Evolutionary conservation across 1,140 invertebrate genomes (phyloP).

Genomic region (Drosophila novamexicana): DNA sequence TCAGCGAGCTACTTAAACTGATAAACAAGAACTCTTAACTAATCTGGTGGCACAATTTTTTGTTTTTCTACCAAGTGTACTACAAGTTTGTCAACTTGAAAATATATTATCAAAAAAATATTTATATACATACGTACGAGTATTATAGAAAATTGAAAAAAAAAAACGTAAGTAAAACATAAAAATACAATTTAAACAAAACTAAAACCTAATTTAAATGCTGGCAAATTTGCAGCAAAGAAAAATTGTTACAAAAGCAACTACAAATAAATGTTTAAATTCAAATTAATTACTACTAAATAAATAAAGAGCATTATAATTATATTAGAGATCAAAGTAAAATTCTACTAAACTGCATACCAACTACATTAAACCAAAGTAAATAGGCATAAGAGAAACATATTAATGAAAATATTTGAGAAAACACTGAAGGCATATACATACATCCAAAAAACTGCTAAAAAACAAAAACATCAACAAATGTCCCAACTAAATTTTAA

Average conservation of each 20-base stretch:
- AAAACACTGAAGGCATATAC: slow-evolving; percentile 56
- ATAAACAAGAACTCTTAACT: slow-evolving; percentile 64
- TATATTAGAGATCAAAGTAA: slow-evolving; percentile 78
- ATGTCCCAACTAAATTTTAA: slow-evolving; percentile 82
- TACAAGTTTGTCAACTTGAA: slow-evolving; percentile 76
- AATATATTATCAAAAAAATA: slow-evolving; percentile 59
- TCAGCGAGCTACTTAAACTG: slow-evolving; percentile 70
- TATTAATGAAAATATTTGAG: slow-evolving; percentile 11
- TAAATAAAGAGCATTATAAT: slow-evolving; percentile 62
- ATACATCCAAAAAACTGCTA: slow-evolving; percentile 31
- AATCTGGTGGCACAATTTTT: slow-evolving; percentile 82
- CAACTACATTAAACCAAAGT: slow-evolving; percentile 60
- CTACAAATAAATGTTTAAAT: slow-evolving; percentile 69
- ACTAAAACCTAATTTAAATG: slow-evolving; percentile 44
- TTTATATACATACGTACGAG: slow-evolving; percentile 48
- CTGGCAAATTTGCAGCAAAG: slow-evolving; percentile 39
- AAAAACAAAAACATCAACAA: slow-evolving; percentile 43
- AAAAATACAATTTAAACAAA: slow-evolving; percentile 33
- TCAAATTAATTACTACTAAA: slow-evolving; percentile 75
- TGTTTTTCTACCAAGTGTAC: slow-evolving; percentile 79
- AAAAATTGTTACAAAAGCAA: slow-evolving; percentile 60
- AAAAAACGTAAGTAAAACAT: slow-evolving; percentile 29
- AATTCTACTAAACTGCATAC: slow-evolving; percentile 74
- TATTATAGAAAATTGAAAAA: slow-evolving; percentile 46
- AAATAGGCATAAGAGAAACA: slow-evolving; percentile 46